Evolutionary conservation across 2,888 invertebrate genomes (phyloP).

Genomic region (Eurytoma adleriae): DNA sequence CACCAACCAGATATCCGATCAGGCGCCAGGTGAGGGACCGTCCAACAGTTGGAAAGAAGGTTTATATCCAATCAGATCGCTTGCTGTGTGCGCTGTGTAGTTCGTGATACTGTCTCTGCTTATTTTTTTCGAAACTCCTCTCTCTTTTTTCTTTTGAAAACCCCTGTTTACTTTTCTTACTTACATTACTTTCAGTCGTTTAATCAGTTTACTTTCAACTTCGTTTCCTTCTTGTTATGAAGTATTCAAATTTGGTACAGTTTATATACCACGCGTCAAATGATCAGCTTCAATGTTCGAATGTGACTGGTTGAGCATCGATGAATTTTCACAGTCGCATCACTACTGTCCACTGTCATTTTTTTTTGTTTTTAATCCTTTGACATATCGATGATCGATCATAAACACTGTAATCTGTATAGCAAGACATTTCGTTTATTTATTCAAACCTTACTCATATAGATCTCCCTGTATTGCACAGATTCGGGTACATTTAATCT

Average conservation of each 20-base stretch:
- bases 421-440: slow-evolving; percentile 50
- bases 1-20: slow-evolving; percentile 97
- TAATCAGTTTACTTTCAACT: slow-evolving; percentile 23
- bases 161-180: slow-evolving; percentile 30
- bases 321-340: slow-evolving; percentile 34
- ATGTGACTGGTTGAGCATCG: slow-evolving; percentile 27
- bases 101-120: slow-evolving; percentile 72
- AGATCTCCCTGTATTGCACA: slow-evolving; percentile 22
- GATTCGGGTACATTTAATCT: slow-evolving; percentile 22
- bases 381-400: slow-evolving; percentile 25
- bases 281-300: slow-evolving; percentile 30
- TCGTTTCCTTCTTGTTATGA: slow-evolving; percentile 22
- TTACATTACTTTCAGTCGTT: slow-evolving; percentile 44
- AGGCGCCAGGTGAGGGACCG: slow-evolving; percentile 95
- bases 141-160: slow-evolving; percentile 46
- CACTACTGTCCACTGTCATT: slow-evolving; percentile 36
- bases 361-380: slow-evolving; percentile 11
- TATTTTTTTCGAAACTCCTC: slow-evolving; percentile 57
- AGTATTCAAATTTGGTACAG: slow-evolving; percentile 12
- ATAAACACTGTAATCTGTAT: slow-evolving; percentile 34
- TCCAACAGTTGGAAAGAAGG: slow-evolving; percentile 90
- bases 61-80: slow-evolving; percentile 86
- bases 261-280: slow-evolving; percentile 31
- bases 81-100: slow-evolving; percentile 80
- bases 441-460: slow-evolving; percentile 3